Conservation (phyloP, 2,797 vertebrate genomes). For the Prunella strophiata region DNA sequence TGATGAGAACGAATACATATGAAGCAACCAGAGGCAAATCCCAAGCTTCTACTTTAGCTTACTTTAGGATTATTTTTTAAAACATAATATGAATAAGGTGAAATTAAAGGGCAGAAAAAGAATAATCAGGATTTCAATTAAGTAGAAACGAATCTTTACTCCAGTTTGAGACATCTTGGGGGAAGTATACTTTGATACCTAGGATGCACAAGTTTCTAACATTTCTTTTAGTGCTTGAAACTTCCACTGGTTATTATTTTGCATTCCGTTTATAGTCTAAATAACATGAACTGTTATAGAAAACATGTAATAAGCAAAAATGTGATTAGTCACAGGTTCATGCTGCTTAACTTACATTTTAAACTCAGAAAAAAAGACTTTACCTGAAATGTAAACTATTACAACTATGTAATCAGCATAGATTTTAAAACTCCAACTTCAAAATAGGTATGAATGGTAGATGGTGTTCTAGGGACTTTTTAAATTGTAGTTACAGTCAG, state of each 20-base stretch:
- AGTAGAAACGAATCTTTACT: background rate
- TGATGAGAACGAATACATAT: background rate
- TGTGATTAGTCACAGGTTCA: fast-evolving
- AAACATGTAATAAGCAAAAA: background rate
- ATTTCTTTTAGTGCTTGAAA: background rate
- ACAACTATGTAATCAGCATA: background rate
- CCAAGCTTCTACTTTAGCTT: background rate
- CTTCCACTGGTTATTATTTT: background rate
- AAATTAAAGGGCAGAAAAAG: background rate
- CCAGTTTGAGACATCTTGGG: background rate
- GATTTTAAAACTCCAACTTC: background rate
- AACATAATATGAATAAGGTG: background rate
- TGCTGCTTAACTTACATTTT: background rate
- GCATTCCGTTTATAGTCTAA: background rate
- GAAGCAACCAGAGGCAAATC: background rate
- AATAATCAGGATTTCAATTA: background rate
- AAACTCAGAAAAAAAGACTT: background rate
- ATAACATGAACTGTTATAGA: background rate
- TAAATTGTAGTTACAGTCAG: background rate
- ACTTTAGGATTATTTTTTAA: background rate
- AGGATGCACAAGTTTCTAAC: background rate
- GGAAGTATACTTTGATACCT: background rate
- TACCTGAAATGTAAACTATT: background rate
- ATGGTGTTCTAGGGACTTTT: background rate
- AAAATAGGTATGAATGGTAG: background rate